These are phyloP conservation scores for Lycopodina hypogea DNA, from an alignment of 37 sponge, comb jelly and placozoan genomes.

Conservation along the genomic window DNA sequence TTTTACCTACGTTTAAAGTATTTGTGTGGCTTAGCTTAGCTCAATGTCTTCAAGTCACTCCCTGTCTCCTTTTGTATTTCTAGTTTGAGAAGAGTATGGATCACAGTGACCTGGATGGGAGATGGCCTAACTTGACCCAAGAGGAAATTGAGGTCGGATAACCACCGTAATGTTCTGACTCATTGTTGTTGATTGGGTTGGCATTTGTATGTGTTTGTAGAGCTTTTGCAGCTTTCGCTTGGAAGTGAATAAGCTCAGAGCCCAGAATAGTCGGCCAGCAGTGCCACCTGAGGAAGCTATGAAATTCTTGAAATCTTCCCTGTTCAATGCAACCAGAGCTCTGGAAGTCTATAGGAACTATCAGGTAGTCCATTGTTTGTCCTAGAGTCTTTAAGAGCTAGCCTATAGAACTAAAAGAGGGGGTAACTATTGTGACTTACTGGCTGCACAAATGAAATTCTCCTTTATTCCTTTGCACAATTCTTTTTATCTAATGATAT, in stretches of 20 bases:
- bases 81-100: not conserved
- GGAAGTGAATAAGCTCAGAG: conserved; percentile 23
- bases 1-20: no score
- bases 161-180: not conserved
- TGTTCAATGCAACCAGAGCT: conserved; percentile 28
- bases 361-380: no score
- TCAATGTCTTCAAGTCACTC: no score
- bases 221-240: conserved; percentile 19
- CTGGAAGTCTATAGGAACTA: conserved; percentile 53
- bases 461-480: no score
- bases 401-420: no score
- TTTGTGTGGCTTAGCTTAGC: no score
- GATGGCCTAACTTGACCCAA: not conserved
- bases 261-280: not conserved
- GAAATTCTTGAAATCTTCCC: conserved; percentile 38
- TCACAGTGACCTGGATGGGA: not conserved
- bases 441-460: no score
- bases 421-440: no score
- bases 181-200: not conserved
- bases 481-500: no score
- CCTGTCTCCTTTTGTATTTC: not conserved
- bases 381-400: no score
- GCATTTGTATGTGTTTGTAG: not conserved
- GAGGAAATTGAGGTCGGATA: conserved; percentile 5
- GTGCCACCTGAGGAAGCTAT: conserved; percentile 25